Conservation (phyloP, 2,113 vertebrate species). For the Colossoma macropomum region DNA sequence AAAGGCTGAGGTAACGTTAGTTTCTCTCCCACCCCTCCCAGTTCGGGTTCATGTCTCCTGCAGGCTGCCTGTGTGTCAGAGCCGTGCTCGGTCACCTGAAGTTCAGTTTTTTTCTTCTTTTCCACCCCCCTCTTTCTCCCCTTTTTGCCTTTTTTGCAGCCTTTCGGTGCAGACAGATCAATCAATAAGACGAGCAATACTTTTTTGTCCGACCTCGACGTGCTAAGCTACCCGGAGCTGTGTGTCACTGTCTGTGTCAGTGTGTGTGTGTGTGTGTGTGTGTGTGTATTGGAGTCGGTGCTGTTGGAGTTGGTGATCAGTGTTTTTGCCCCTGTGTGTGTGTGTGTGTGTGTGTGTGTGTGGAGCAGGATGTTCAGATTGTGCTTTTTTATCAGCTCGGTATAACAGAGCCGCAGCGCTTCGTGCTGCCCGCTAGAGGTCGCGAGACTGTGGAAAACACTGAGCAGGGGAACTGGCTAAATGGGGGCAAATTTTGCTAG, state of each 20-base stretch:
- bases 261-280: not conserved
- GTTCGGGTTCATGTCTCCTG: constrained; percentile 75
- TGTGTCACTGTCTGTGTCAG: not conserved
- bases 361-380: constrained; percentile 73
- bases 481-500: not conserved
- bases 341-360: not conserved
- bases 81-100: constrained; percentile 95
- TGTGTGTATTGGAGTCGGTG: too few species aligned
- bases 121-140: constrained; percentile 43
- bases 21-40: constrained; percentile 70
- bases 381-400: constrained; percentile 74
- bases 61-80: constrained; percentile 77
- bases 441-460: constrained; percentile 43
- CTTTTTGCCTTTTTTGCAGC: constrained; percentile 67
- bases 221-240: not conserved
- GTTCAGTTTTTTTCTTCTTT: constrained; percentile 85
- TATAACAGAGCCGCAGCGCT: constrained; percentile 73
- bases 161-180: constrained; percentile 85
- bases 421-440: constrained; percentile 79
- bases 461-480: not conserved
- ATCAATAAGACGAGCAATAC: constrained; percentile 76
- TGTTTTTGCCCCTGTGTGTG: constrained; percentile 69
- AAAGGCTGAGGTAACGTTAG: constrained; percentile 53
- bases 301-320: not conserved
- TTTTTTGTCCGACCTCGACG: constrained; percentile 14